A percentile compares a stretch with the other conserved stretches of the same genome.
These are phyloP conservation scores for Caenorhabditis imperialis DNA, from an alignment of 2,888 invertebrate species.

Conservation along the genomic window DNA sequence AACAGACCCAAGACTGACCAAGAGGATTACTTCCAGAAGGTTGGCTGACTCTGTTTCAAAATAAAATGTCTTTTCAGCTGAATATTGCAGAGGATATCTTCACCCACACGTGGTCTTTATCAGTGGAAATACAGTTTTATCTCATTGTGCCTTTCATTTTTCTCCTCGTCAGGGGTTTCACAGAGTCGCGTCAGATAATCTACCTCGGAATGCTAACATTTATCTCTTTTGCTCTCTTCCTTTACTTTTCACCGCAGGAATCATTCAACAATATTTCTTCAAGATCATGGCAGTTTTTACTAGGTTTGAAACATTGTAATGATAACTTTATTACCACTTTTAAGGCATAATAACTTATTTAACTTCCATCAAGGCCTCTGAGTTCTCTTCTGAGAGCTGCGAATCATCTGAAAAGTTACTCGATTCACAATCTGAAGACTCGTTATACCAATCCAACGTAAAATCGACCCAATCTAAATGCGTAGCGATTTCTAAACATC, in stretches of 20 bases:
- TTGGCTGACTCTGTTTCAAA: neutral
- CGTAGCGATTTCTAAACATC: too few species aligned
- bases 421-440: too few species aligned
- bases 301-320: too few species aligned
- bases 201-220: slow-evolving; percentile 6
- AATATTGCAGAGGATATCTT: slow-evolving; percentile 29
- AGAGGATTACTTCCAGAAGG: slow-evolving; percentile 24
- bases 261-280: slow-evolving; percentile 34
- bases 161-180: neutral
- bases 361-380: too few species aligned
- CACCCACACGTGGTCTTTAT: slow-evolving; percentile 47
- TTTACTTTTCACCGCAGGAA: neutral
- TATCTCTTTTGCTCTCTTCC: slow-evolving; percentile 4
- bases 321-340: too few species aligned
- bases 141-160: slow-evolving; percentile 30
- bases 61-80: slow-evolving; percentile 9
- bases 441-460: too few species aligned
- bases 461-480: too few species aligned
- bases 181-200: slow-evolving; percentile 3
- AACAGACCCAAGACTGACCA: slow-evolving; percentile 17
- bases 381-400: too few species aligned
- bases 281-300: slow-evolving; percentile 45
- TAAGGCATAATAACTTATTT: too few species aligned
- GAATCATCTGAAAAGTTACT: too few species aligned
- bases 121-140: slow-evolving; percentile 45